phyloP scores from a whole-genome alignment of 2,888 invertebrate species.

The Scrobipalpa costella region DNA sequence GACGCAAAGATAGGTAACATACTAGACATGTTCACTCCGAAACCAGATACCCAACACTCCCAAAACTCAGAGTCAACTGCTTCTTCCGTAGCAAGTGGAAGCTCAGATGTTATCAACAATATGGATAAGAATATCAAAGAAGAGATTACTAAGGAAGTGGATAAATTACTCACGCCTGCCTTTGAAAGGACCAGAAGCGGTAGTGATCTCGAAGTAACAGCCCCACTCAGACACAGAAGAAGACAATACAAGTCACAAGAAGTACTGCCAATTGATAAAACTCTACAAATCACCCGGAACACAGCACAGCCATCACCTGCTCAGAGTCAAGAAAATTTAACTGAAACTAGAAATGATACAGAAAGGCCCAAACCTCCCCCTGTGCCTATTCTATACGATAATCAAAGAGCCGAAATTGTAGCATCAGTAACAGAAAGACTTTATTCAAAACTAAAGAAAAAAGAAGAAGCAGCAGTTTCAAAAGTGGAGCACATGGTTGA shows the following conservation, averaged over 20 bases:
- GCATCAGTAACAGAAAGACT: slow-evolving; percentile 86
- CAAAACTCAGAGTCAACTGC: slow-evolving; percentile 57
- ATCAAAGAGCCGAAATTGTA: slow-evolving; percentile 84
- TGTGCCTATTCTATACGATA: slow-evolving; percentile 63
- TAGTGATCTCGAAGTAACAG: slow-evolving; percentile 64
- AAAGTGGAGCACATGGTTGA: slow-evolving; percentile 68
- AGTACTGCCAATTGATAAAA: slow-evolving; percentile 58
- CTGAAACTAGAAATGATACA: slow-evolving; percentile 36
- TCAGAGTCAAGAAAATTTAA: slow-evolving; percentile 45
- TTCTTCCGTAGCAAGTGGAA: slow-evolving; percentile 61
- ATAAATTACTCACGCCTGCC: slow-evolving; percentile 65
- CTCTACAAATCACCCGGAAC: slow-evolving; percentile 31
- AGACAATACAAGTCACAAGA: slow-evolving; percentile 76
- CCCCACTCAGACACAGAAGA: slow-evolving; percentile 64
- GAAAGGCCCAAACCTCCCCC: slow-evolving; percentile 49
- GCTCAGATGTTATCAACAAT: slow-evolving; percentile 61
- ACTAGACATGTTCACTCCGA: slow-evolving; percentile 53
- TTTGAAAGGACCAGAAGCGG: slow-evolving; percentile 72
- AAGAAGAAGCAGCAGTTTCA: slow-evolving; percentile 69
- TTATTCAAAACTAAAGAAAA: slow-evolving; percentile 81
- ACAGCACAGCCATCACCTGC: slow-evolving; percentile 2
- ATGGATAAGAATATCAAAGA: slow-evolving; percentile 54
- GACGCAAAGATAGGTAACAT: slow-evolving; percentile 65
- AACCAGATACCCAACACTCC: neutral
- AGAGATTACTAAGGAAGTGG: slow-evolving; percentile 68